A percentile compares a stretch with the other conserved stretches of the same genome.
phyloP scores from a whole-genome alignment of 2,797 vertebrate genomes.

The Graptemys geographica region DNA sequence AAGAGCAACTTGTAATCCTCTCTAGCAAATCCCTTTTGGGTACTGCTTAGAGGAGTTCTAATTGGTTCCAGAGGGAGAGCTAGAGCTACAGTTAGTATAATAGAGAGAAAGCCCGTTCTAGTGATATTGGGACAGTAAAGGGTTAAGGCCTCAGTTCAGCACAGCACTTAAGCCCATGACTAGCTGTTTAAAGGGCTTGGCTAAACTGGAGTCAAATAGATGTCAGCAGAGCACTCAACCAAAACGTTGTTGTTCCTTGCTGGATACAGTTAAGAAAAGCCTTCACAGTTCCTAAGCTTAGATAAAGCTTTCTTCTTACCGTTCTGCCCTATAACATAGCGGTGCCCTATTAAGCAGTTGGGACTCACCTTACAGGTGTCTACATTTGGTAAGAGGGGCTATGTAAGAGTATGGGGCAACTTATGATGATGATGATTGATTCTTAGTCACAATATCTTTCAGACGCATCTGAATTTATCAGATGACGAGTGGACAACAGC shows the following conservation, averaged over 20 bases:
- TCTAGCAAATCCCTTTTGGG: neutral
- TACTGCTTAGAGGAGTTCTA: neutral
- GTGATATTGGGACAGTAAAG: neutral
- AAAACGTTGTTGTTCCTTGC: neutral
- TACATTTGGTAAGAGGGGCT: neutral
- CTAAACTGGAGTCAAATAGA: neutral
- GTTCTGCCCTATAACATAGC: neutral
- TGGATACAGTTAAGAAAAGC: neutral
- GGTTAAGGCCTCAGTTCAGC: neutral
- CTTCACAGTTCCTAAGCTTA: fast-evolving
- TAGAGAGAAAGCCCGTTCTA: neutral
- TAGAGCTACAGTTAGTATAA: neutral
- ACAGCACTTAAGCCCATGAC: neutral
- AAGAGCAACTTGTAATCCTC: neutral
- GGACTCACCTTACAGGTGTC: neutral
- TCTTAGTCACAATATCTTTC: neutral
- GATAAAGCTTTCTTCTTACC: neutral
- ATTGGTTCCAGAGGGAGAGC: neutral
- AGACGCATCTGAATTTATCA: neutral
- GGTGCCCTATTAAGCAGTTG: neutral
- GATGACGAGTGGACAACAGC: neutral
- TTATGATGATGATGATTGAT: neutral
- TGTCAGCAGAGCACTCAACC: neutral
- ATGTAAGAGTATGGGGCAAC: neutral
- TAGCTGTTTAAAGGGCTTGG: neutral